These are phyloP conservation scores for Trachythela sp. DNA, from an alignment of 64 coral and sea anemone genomes.

Conservation along the genomic window DNA sequence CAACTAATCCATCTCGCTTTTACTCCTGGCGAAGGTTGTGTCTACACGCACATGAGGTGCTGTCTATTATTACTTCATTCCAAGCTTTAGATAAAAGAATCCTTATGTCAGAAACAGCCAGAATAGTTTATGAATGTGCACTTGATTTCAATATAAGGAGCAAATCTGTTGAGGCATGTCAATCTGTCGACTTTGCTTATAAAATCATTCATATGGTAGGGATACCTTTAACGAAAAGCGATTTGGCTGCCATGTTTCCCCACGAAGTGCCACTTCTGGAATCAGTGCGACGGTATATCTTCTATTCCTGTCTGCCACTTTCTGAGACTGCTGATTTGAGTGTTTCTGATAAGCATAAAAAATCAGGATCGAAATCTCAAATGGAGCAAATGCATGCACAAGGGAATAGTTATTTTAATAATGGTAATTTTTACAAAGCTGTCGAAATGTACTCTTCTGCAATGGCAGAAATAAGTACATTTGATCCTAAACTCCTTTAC, in stretches of 20 bases:
- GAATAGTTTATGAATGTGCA: too few species aligned
- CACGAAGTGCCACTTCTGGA: conserved; percentile 3
- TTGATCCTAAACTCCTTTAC: neutral
- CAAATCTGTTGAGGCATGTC: neutral
- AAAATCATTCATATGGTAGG: neutral
- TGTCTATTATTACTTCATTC: too few species aligned
- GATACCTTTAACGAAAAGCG: neutral
- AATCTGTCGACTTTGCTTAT: neutral
- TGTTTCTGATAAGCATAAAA: neutral
- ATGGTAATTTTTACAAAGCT: neutral
- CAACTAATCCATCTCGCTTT: too few species aligned
- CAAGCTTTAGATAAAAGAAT: too few species aligned
- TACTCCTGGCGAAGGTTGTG: too few species aligned
- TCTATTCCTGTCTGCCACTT: neutral
- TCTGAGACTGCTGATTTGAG: neutral
- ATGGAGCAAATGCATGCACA: neutral
- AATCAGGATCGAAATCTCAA: neutral
- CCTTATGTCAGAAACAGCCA: too few species aligned
- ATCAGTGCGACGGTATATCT: neutral
- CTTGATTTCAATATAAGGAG: neutral
- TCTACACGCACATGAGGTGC: too few species aligned
- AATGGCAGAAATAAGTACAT: neutral
- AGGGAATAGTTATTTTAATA: neutral
- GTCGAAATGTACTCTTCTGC: neutral
- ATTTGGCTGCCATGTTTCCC: too few species aligned